These are phyloP conservation scores for Neofelis nebulosa DNA, from an alignment of 2,113 vertebrate species.

Conservation along the genomic window DNA sequence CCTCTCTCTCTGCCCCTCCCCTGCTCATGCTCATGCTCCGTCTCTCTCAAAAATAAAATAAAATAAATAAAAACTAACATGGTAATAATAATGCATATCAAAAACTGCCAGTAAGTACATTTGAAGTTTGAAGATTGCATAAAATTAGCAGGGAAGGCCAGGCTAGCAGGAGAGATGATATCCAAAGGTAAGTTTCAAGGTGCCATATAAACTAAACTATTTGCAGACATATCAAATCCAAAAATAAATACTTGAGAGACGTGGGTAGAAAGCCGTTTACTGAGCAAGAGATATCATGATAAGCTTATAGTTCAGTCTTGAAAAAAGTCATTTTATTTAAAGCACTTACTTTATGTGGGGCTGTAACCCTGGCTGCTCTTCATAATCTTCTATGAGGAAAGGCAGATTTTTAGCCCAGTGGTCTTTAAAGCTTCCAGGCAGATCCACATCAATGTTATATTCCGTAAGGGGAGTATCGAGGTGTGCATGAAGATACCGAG, in stretches of 20 bases:
- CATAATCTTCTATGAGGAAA: constrained; percentile 98
- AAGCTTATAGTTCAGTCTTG: not conserved
- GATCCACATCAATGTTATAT: constrained; percentile 94
- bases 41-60: no score
- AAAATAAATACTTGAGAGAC: not conserved
- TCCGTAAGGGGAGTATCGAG: constrained; percentile 95
- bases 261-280: not conserved
- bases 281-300: not conserved
- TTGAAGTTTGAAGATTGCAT: not conserved
- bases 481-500: constrained; percentile 96
- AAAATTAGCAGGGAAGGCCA: not conserved
- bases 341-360: constrained; percentile 95
- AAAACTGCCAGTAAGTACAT: not conserved
- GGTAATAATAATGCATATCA: not conserved
- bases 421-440: constrained; percentile 97
- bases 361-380: constrained; percentile 97
- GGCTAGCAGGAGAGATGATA: not conserved
- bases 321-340: not conserved
- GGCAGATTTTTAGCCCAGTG: constrained; percentile 99
- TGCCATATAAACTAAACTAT: not conserved
- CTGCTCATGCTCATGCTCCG: no score
- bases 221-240: not conserved
- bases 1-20: no score
- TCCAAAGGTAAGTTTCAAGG: not conserved
- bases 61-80: not conserved